Percentiles rank a stretch among this genome's conserved stretches.
Conservation (phyloP, 37 sponge, comb jelly and placozoan genomes). For the Bolinopsis microptera region DNA sequence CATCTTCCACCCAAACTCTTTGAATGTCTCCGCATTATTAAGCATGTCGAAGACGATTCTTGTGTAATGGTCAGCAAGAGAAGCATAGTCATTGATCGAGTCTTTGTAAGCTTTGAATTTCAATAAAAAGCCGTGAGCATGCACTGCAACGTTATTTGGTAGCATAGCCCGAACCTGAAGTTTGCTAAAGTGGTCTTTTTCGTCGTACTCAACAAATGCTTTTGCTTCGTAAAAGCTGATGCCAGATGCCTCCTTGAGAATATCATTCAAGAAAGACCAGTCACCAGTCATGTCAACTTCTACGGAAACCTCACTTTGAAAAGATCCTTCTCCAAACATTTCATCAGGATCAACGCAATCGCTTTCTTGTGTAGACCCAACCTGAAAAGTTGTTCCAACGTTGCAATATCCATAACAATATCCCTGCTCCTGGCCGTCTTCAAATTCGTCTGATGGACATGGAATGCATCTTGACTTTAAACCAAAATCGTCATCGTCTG, state of each 20-base stretch:
- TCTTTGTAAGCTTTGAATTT: neutral
- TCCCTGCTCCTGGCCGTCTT: neutral
- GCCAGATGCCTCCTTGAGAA: neutral
- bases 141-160: neutral
- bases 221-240: neutral
- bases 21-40: neutral
- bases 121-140: neutral
- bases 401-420: neutral
- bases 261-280: neutral
- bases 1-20: neutral
- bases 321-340: neutral
- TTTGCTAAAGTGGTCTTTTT: neutral
- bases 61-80: neutral
- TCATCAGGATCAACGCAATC: neutral
- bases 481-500: neutral
- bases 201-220: neutral
- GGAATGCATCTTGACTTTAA: neutral
- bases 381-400: neutral
- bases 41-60: neutral
- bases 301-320: neutral
- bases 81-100: neutral
- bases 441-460: neutral
- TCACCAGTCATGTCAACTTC: neutral
- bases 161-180: neutral
- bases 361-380: neutral